Evolutionary conservation across 2,888 invertebrate species (phyloP), one percentile per base, ranked within the genome.

Genomic region (Drosophila quinaria): DNA sequence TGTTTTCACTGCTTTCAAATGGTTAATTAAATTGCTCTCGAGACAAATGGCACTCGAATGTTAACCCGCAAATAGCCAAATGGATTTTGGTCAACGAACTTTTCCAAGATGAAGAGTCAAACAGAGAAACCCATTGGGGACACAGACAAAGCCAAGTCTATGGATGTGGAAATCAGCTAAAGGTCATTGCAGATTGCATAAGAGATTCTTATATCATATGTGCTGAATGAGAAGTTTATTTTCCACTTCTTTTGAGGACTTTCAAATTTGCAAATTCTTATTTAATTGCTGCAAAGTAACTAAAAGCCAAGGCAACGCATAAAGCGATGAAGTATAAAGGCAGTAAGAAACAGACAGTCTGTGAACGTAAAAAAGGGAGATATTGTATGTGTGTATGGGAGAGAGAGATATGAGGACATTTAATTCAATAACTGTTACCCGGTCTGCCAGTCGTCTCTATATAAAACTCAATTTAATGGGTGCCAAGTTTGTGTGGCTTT

Each of bases 391-490:
- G 29, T 6, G 29, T 5, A 4, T 25, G 19, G 10, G 3, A 4
- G 22, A 9, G 42, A 33, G 42, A 9, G 33, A 49, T 44, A 51
- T 41, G 58, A 51, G 67, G 71, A 63, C 70, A 68, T 79, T 64
- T 84, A 81, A 81, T 87, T 84, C 81, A 80, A 87, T 81, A 84
- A 75, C 65, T 70, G 70, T 63, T 83, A 54, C 56, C 56, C 74
- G 54, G 73, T 63, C 69, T 74, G 74, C 65, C 69, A 69, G 68
- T 67, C 87, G 62, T 80, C 83, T 83, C 77, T 66, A 69, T 77
- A 83, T 74, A 81, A 80, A 87, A 83, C 87, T 87, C 80, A 87
- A 83, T 87, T 81, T 87, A 87, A 83, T 78, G 84, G 74, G 67
- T 78, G 71, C 71, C 81, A 83, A 87, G 70, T 79, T 68, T 56